Base-by-base conservation (phyloP, 2,797 vertebrate species). In the Borostomias antarcticus region DNA sequence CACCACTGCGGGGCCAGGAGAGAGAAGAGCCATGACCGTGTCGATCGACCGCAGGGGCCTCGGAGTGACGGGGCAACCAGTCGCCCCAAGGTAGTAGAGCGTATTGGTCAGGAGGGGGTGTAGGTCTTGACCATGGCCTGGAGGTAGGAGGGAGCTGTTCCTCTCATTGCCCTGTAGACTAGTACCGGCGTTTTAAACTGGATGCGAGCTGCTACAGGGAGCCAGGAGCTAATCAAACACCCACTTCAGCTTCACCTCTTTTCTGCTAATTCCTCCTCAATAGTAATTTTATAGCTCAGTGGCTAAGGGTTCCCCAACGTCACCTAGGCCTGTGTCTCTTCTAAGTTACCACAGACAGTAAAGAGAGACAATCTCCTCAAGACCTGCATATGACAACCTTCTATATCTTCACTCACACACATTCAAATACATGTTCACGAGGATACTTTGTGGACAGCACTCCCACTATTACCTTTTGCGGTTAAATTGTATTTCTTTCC, bases 281-380 rank as follows among this genome's bases (percentile, higher is more conserved):
- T 73, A 45, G 72, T 78, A 84, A 82, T 86, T 87, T 82, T 82
- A 85, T 77, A 83, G 79, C 82, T 83, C 76, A 63, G 70, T 59
- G 73, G 69, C 67, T 13, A 32, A 76, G 56, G 71, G 72, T 77
- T 71, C 75, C 75, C 73, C 76, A 73, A 72, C 70, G 77, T 84
- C 74, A 79, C 66, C 57, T 58, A 52, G 23, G 23, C 19, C 29
- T 32, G 10, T 68, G 61, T 70, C 63, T 69, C 82, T 61, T 47
- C 53, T 72, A 70, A 78, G 17, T 25, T n/a, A 2, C 35, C 59
- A 59, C 73, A 59, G 66, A 67, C 66, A 48, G 56, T 35, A 62
- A 45, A 32, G 33, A 68, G 50, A 80, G 66, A 80, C 71, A 76
- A 69, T 81, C 29, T 53, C 51, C 51, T 26, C 32, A 23, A 6